Evolutionary conservation across 2,888 invertebrate species (phyloP).

Genomic region (Tholera decimalis): DNA sequence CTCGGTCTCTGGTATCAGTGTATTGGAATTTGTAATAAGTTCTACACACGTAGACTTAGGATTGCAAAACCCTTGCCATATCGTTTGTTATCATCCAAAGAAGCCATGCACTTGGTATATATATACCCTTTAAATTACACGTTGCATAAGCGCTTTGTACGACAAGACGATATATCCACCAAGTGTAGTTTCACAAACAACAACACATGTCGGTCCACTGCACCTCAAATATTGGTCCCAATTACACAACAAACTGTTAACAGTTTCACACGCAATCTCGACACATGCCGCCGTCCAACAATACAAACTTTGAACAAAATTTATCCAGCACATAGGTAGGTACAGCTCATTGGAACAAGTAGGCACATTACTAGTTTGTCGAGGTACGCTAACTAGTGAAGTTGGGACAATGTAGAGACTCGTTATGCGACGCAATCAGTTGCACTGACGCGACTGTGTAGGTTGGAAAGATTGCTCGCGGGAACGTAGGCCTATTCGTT

Average conservation of each 20-base stretch:
- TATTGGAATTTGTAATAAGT: too few relatives aligned
- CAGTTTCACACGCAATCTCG: neutral
- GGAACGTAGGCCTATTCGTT: slow-evolving; percentile 14
- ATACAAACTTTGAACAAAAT: slow-evolving; percentile 30
- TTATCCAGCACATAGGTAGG: neutral
- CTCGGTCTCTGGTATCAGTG: too few relatives aligned
- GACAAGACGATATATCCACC: neutral
- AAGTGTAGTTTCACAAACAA: neutral
- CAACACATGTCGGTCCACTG: neutral
- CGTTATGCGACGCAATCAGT: slow-evolving; percentile 56
- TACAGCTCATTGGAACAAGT: slow-evolving; percentile 19
- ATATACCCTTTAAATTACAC: too few relatives aligned
- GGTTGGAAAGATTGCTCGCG: slow-evolving; percentile 46
- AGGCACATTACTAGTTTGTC: slow-evolving; percentile 16
- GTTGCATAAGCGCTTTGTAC: too few relatives aligned
- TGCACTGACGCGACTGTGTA: slow-evolving; percentile 29
- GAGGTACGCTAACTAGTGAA: slow-evolving; percentile 26
- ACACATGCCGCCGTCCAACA: neutral
- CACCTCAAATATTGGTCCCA: neutral
- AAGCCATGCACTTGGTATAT: too few relatives aligned
- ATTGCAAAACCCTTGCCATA: too few relatives aligned
- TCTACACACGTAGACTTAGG: too few relatives aligned
- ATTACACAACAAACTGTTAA: neutral
- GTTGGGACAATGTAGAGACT: slow-evolving; percentile 39
- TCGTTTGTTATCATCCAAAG: too few relatives aligned